These are phyloP conservation scores for Pandemis heparana DNA, from an alignment of 2,888 invertebrate genomes.

Conservation along the genomic window DNA sequence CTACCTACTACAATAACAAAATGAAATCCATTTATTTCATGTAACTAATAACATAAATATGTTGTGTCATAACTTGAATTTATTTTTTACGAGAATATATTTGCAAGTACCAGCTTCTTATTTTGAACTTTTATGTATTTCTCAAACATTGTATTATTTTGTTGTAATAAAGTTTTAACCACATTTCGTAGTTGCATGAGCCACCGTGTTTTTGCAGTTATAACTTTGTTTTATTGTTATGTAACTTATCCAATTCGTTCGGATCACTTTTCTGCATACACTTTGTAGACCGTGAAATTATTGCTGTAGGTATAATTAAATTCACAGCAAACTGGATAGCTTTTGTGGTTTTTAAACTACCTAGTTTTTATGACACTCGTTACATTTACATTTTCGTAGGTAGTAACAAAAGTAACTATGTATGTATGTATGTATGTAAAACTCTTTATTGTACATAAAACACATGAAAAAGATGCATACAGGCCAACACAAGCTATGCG, in stretches of 20 bases:
- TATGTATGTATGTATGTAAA: too few relatives aligned
- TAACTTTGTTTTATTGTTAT: constrained; percentile 24
- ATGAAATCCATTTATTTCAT: too few relatives aligned
- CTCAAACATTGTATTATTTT: background rate
- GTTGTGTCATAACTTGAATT: too few relatives aligned
- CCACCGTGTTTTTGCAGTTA: constrained; percentile 27
- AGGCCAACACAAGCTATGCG: too few relatives aligned
- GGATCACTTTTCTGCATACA: constrained; percentile 53
- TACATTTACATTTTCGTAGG: too few relatives aligned
- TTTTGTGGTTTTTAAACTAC: background rate
- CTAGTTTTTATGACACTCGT: background rate
- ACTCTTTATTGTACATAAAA: too few relatives aligned
- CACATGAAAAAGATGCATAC: too few relatives aligned
- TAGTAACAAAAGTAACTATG: too few relatives aligned
- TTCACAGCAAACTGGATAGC: constrained; percentile 19
- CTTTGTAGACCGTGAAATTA: constrained; percentile 63
- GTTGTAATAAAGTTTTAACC: constrained; percentile 20
- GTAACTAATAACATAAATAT: too few relatives aligned
- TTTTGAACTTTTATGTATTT: background rate
- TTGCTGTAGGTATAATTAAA: constrained; percentile 57
- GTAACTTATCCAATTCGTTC: constrained; percentile 48
- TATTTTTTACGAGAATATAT: background rate
- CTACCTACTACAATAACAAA: too few relatives aligned
- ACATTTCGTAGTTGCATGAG: constrained; percentile 23
- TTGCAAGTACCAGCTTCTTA: background rate